Conservation (phyloP, 2,113 vertebrate species). For the Phyllopteryx taeniolatus region DNA sequence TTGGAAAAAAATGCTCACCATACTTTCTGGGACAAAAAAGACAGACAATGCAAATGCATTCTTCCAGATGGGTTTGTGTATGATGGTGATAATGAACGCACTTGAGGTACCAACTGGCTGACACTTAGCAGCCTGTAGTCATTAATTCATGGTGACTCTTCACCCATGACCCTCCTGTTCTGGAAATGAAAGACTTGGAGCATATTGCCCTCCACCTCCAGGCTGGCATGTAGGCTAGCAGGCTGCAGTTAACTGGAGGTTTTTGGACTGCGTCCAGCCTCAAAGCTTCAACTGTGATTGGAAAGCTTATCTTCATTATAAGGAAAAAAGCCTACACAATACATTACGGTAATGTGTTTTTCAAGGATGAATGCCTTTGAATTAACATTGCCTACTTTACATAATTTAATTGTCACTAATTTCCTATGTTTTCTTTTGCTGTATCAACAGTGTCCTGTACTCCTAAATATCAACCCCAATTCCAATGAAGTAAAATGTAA, state of each 20-base stretch:
- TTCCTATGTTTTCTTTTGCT: too few relatives aligned
- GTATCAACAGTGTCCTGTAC: too few relatives aligned
- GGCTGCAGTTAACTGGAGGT: conserved; percentile 35
- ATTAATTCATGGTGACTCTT: conserved; percentile 42
- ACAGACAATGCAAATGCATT: conserved; percentile 12
- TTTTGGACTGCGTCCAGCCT: conserved; percentile 47
- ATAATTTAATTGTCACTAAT: conserved; percentile 16
- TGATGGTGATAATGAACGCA: conserved; percentile 19
- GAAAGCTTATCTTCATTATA: conserved; percentile 63
- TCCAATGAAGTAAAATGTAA: too few relatives aligned
- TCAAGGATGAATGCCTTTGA: conserved; percentile 26
- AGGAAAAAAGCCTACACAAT: conserved; percentile 31
- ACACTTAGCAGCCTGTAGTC: conserved; percentile 43
- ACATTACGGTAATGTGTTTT: conserved; percentile 47
- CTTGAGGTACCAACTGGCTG: conserved; percentile 38
- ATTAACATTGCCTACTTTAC: conserved; percentile 25
- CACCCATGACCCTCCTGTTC: conserved; percentile 26
- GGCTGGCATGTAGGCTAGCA: conserved; percentile 26
- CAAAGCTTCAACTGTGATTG: conserved; percentile 21
- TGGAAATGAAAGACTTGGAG: conserved; percentile 36
- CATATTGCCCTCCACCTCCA: conserved; percentile 44
- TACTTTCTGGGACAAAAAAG: conserved; percentile 51
- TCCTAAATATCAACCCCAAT: too few relatives aligned
- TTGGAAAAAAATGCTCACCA: conserved; percentile 46
- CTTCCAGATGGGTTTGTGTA: conserved; percentile 27